phyloP scores from a whole-genome alignment of 2,888 invertebrate species.

The Candidula unifasciata region DNA sequence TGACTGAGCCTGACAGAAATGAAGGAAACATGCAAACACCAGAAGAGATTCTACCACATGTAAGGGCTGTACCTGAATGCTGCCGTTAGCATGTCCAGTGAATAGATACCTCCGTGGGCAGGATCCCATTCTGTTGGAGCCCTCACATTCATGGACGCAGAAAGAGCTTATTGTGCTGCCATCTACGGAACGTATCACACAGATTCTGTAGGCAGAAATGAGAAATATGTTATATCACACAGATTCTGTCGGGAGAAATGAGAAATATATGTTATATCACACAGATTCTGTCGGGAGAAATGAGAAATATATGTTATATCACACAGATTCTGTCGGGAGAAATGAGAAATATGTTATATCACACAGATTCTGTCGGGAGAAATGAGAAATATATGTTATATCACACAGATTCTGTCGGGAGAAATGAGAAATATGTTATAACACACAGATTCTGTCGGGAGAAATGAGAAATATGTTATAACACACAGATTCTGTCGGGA shows the following conservation, averaged over 20 bases:
- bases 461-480: no score
- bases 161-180: slow-evolving; percentile 95
- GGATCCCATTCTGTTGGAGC: slow-evolving; percentile 93
- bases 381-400: no score
- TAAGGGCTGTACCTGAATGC: slow-evolving; percentile 65
- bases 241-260: neutral
- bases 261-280: neutral
- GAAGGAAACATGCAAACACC: no score
- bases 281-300: neutral
- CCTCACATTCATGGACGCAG: slow-evolving; percentile 98
- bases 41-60: no score
- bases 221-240: neutral
- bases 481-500: no score
- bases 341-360: no score
- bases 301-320: no score
- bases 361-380: no score
- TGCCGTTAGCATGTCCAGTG: slow-evolving; percentile 77
- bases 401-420: no score
- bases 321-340: neutral
- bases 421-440: no score
- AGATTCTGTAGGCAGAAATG: slow-evolving; percentile 84
- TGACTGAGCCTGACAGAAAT: no score
- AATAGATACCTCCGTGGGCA: slow-evolving; percentile 84
- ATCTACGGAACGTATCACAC: slow-evolving; percentile 95
- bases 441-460: no score